phyloP scores from a whole-genome alignment of 1,140 invertebrate species.

The Paracyclopina nana region DNA sequence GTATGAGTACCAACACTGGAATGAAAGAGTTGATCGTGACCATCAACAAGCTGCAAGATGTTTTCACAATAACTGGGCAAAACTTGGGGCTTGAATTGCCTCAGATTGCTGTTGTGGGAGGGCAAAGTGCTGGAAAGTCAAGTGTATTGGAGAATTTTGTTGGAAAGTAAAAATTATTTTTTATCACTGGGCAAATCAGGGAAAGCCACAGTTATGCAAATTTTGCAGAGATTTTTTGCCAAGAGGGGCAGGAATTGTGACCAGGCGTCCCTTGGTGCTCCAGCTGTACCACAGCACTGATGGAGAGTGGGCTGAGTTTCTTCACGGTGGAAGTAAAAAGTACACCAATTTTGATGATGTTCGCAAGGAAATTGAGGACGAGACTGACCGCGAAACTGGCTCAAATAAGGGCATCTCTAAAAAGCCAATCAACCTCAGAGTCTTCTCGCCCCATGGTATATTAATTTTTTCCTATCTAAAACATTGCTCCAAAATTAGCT shows the following conservation, averaged over 20 bases:
- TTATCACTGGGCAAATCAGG: too few species aligned
- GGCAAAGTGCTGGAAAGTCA: slow-evolving; percentile 96
- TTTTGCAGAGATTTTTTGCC: too few species aligned
- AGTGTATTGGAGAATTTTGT: slow-evolving; percentile 99
- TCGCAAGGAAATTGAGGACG: slow-evolving; percentile 88
- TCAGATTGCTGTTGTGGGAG: slow-evolving; percentile 97
- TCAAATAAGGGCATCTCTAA: slow-evolving; percentile 95
- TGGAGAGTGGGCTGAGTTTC: slow-evolving; percentile 75
- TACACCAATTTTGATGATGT: slow-evolving; percentile 91
- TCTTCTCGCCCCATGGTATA: slow-evolving; percentile 95
- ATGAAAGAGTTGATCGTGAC: too few species aligned
- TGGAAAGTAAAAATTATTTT: slow-evolving; percentile 58
- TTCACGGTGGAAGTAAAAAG: slow-evolving; percentile 94
- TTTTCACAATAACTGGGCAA: too few species aligned
- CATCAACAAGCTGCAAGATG: too few species aligned
- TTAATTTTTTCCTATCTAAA: too few species aligned
- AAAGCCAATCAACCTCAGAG: slow-evolving; percentile 90
- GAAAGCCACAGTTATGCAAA: too few species aligned
- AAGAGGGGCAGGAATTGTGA: too few species aligned
- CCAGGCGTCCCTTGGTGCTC: too few species aligned
- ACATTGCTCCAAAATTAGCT: slow-evolving; percentile 24
- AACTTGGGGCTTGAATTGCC: slow-evolving; percentile 88
- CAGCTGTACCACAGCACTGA: too few species aligned
- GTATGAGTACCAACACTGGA: too few species aligned
- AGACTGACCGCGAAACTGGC: slow-evolving; percentile 91